Conservation (phyloP, 2,113 vertebrate species). For the Larimichthys crocea region DNA sequence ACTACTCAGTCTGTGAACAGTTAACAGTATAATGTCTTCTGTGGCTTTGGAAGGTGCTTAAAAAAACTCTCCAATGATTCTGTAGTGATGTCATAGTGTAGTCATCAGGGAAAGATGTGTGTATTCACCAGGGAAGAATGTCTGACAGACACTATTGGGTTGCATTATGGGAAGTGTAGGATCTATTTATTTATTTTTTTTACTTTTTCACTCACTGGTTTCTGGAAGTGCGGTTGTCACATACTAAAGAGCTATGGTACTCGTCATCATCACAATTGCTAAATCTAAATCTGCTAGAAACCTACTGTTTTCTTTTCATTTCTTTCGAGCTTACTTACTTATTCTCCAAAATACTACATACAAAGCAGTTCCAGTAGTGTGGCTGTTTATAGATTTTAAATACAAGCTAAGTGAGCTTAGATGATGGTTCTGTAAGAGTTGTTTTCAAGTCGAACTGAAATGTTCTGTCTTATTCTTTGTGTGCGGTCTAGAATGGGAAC, state of each 20-base stretch:
- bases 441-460: slow-evolving; percentile 2
- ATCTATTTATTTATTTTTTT: background rate
- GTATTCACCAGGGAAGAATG: background rate
- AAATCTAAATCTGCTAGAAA: too few relatives aligned
- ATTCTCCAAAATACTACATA: background rate
- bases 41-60: background rate
- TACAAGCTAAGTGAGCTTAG: background rate
- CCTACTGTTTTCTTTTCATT: background rate
- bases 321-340: background rate
- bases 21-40: background rate
- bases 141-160: background rate
- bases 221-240: background rate
- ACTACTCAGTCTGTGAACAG: background rate
- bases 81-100: too few relatives aligned
- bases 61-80: too few relatives aligned
- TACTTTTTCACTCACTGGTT: background rate
- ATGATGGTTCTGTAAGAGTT: background rate
- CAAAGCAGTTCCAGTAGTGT: background rate
- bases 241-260: background rate
- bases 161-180: background rate
- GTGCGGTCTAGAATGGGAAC: slow-evolving; percentile 90
- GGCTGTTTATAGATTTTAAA: background rate
- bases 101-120: too few relatives aligned
- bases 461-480: background rate
- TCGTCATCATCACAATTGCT: background rate